Evolutionary conservation across 2,888 invertebrate genomes (phyloP).

Genomic region (Sphaerophoria taeniata): DNA sequence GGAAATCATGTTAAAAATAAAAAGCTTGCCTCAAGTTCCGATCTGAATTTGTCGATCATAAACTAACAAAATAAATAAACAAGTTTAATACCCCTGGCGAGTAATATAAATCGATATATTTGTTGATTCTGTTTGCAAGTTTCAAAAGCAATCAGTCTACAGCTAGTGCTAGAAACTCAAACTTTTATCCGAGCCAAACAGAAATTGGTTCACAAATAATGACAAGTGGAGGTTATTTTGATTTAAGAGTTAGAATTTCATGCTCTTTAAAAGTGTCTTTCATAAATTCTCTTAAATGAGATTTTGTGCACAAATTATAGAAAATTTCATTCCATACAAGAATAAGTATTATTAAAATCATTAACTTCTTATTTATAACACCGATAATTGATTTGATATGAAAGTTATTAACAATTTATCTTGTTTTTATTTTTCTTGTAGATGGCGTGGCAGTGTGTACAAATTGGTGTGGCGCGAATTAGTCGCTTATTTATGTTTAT

Average conservation of each 20-base stretch:
- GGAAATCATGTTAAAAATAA: slow-evolving; percentile 25
- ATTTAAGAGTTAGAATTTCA: too few species aligned
- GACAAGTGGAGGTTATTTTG: too few species aligned
- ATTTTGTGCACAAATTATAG: background rate
- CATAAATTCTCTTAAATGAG: too few species aligned
- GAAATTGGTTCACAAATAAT: too few species aligned
- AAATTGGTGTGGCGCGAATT: slow-evolving; percentile 97
- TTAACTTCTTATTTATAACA: background rate
- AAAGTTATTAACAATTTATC: slow-evolving; percentile 25
- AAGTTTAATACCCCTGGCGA: background rate
- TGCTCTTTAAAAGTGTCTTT: too few species aligned
- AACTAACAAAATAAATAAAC: slow-evolving; percentile 5
- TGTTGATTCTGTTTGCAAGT: background rate
- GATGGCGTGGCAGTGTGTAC: slow-evolving; percentile 98
- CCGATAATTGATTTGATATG: background rate
- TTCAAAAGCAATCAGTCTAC: background rate
- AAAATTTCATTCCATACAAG: background rate
- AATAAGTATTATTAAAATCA: background rate
- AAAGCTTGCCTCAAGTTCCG: background rate
- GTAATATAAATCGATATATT: slow-evolving; percentile 4
- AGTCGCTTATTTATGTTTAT: slow-evolving; percentile 92
- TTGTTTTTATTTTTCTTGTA: slow-evolving; percentile 83
- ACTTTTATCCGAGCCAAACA: too few species aligned
- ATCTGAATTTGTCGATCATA: slow-evolving; percentile 30
- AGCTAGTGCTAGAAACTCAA: too few species aligned